Evolutionary conservation across 2,797 vertebrate genomes (phyloP), one percentile per base, ranked within the genome.

Genomic region (Aphelocoma californica): DNA sequence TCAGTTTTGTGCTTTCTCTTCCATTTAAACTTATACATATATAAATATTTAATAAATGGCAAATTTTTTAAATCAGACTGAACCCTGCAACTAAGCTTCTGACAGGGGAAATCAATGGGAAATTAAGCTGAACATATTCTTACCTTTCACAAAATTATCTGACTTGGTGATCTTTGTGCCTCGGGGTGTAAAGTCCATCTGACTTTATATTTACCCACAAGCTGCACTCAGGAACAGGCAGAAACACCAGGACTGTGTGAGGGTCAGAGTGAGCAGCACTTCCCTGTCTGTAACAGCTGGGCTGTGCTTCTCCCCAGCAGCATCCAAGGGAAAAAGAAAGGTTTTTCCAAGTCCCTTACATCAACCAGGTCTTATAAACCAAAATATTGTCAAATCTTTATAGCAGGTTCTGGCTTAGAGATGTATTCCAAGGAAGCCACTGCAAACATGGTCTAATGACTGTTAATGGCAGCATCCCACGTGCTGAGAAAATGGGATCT

Each of bases 381-480:
- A 45, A 58, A 75, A 56, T 5, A 38, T 19, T 24, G 3, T 2
- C 2, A 56, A 67, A 17, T 7, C 34, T 40, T 74, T 26, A 11
- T 1, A 78, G 25, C 18, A 70, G 34, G 9, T 26, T 44, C 21
- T 54, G 7, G 14, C 24, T 60, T 24, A 29, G 71, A 26, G 19
- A 15, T 29, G 14, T 2, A 23, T 19, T 51, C 32, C 60, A 28
- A 79, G 66, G 40, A 44, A 72, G 32, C 13, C 47, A 38, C 4
- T 56, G 72, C n/a, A 74, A 65, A 56, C 6, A 5, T 0, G 0
- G 18, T 3, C 15, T n/a, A 32, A 38, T 1, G 5, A 38, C 34
- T 16, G 2, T 34, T 53, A 47, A 26, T 4, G 2, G 9, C 32
- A 75, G 21, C 34, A 31, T n/a, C 32, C 24, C 18, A 31, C 0